A percentile compares a stretch with the other conserved stretches of the same genome.
phyloP scores from a whole-genome alignment of 2,888 invertebrate species.

The Nomada ruficornis region DNA sequence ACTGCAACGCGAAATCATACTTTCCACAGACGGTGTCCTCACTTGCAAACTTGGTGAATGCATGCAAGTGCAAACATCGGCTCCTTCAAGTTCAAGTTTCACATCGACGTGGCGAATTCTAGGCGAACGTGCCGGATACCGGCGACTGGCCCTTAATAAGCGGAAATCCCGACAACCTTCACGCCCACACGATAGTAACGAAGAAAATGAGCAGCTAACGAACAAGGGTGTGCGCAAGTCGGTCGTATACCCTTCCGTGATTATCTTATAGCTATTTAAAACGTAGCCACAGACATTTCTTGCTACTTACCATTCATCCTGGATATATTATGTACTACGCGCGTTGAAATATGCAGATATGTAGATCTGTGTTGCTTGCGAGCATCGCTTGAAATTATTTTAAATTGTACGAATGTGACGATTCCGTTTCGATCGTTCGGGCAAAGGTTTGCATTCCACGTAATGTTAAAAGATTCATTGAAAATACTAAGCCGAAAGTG shows the following conservation, averaged over 20 bases:
- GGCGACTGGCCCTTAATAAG: slow-evolving; percentile 64
- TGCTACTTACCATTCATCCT: not conserved
- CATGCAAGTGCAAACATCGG: slow-evolving; percentile 36
- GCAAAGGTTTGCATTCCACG: not conserved
- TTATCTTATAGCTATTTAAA: not conserved
- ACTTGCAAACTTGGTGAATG: slow-evolving; percentile 7
- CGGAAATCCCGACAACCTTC: slow-evolving; percentile 68
- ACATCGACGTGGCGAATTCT: slow-evolving; percentile 58
- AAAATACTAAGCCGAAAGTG: no score
- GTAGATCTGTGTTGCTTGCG: not conserved
- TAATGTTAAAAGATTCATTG: no score
- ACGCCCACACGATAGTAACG: slow-evolving; percentile 56
- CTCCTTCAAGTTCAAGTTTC: slow-evolving; percentile 64
- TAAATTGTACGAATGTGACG: not conserved
- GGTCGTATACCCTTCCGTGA: slow-evolving; percentile 16
- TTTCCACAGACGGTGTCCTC: not conserved
- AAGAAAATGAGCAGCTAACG: slow-evolving; percentile 50
- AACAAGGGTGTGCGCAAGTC: slow-evolving; percentile 47
- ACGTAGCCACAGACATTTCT: not conserved
- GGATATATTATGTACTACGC: not conserved
- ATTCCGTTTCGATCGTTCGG: not conserved
- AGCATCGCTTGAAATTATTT: not conserved
- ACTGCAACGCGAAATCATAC: not conserved
- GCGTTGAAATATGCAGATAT: not conserved
- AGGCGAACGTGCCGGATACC: slow-evolving; percentile 59